Percentiles rank a stretch among this genome's conserved stretches.
Evolutionary conservation across 2,888 invertebrate species (phyloP).

Genomic region (Junonia oenone): DNA sequence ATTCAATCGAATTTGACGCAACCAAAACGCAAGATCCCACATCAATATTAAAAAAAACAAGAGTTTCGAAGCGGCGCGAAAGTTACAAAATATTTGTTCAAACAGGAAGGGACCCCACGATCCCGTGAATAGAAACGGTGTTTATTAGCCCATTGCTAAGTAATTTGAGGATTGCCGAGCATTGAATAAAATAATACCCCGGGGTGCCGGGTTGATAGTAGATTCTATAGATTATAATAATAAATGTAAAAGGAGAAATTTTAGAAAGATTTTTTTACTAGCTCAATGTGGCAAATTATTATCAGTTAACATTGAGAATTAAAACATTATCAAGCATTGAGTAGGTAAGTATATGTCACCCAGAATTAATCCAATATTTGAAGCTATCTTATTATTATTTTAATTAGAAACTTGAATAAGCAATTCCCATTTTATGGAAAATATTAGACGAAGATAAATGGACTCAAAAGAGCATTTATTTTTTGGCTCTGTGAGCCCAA

Average conservation of each 20-base stretch:
- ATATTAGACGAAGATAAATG: too few relatives aligned
- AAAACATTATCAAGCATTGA: too few relatives aligned
- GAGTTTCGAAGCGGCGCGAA: constrained; percentile 21
- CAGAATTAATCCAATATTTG: too few relatives aligned
- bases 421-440: too few relatives aligned
- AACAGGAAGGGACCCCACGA: constrained; percentile 46
- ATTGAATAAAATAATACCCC: not conserved
- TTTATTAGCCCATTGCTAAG: constrained; percentile 49
- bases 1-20: not conserved
- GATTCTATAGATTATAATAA: not conserved
- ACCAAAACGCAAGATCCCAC: not conserved
- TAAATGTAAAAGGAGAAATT: not conserved
- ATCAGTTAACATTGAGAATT: too few relatives aligned
- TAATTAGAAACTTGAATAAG: too few relatives aligned
- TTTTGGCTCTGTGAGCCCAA: too few relatives aligned
- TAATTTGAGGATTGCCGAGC: constrained; percentile 42
- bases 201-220: not conserved
- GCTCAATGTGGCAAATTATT: too few relatives aligned
- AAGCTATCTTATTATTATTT: too few relatives aligned
- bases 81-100: constrained; percentile 51
- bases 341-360: too few relatives aligned
- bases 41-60: not conserved
- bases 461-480: too few relatives aligned
- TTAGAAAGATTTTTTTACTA: not conserved
- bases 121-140: constrained; percentile 36